A percentile compares a stretch with the other conserved stretches of the same genome.
Evolutionary conservation across 53 echinoderm and acorn worm genomes (phyloP).

Genomic region (Paelopatides confundens): DNA sequence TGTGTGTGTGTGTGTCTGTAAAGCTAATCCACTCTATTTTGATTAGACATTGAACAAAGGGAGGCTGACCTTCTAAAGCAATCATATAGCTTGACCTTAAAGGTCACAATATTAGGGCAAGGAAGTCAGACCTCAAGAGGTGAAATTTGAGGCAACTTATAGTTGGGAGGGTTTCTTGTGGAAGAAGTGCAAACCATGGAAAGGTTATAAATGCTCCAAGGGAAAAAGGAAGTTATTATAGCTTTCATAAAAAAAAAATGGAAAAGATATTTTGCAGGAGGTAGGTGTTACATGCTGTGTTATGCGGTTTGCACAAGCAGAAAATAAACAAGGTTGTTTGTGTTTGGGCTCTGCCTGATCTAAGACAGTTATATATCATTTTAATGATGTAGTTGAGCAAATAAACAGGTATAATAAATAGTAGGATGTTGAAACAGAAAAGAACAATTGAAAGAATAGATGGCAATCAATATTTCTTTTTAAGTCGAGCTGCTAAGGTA

Average conservation of each 20-base stretch:
- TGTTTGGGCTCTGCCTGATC: not conserved
- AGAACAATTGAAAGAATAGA: no score
- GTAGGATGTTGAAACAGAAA: not conserved
- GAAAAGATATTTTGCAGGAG: slow-evolving; percentile 43
- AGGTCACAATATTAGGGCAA: slow-evolving; percentile 55
- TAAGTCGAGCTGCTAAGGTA: no score
- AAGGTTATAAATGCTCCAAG: slow-evolving; percentile 44
- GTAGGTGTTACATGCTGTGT: slow-evolving; percentile 43
- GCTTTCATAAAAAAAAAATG: slow-evolving; percentile 34
- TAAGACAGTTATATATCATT: not conserved
- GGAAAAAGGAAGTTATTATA: slow-evolving; percentile 50
- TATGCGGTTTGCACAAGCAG: slow-evolving; percentile 30
- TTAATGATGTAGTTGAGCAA: not conserved
- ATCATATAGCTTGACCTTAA: slow-evolving; percentile 50
- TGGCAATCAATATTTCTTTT: no score
- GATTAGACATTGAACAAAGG: slow-evolving; percentile 51
- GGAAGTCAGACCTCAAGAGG: slow-evolving; percentile 48
- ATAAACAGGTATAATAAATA: not conserved
- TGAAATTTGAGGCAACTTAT: slow-evolving; percentile 58
- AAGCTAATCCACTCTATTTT: slow-evolving; percentile 51
- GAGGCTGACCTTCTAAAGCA: slow-evolving; percentile 47
- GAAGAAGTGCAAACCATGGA: slow-evolving; percentile 32
- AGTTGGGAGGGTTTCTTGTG: slow-evolving; percentile 43
- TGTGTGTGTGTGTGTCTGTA: slow-evolving; percentile 33
- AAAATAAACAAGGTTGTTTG: slow-evolving; percentile 25